Evolutionary conservation across 2,113 vertebrate genomes (phyloP), one percentile per base, ranked within the genome.

Genomic region (Caranx ignobilis): DNA sequence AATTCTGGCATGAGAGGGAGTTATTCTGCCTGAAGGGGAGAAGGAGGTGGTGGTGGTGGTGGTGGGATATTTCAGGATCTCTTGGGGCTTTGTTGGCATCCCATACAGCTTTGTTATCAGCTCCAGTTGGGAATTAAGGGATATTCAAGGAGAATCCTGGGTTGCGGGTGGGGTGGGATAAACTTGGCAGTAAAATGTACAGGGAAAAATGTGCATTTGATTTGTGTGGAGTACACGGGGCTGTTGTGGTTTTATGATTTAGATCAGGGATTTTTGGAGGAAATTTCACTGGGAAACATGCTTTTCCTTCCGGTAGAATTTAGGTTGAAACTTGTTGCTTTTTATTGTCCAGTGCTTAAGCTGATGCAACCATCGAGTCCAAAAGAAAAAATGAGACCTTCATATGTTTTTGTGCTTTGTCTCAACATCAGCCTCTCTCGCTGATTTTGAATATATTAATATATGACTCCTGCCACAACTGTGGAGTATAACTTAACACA

Each of bases 51-150:
- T 26, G 26, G 26, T 26, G 26, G 26, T 26, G 26, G 26, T 71
- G 48, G 78, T 73, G 77, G 87, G 88, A 88, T 86, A 84, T 85
- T 89, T 89, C 63, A 86, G 82, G 67, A 72, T 84, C 88, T 91
- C 87, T 74, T 54, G 82, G 76, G 90, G 87, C 77, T 92, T 92
- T 90, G 81, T 71, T 85, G 86, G 84, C 86, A 87, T 89, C 81
- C 86, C 52, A 35, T 56, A 54, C 9, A 31, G 85, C 85, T 92
- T 92, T 90, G 88, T 89, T 90, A 87, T 77, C 71, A 52, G 71
- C 81, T 91, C 84, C 83, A 84, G 61, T 86, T 54, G 75, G 86
- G 83, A 92, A 71, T 88, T 87, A 47, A 71, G 60, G 66, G 80
- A 88, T 88, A 81, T 76, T 82, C 11, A 3, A 79, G 69, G 87